Evolutionary conservation across 1,140 invertebrate species (phyloP).

Genomic region (Brachionus plicatilis): DNA sequence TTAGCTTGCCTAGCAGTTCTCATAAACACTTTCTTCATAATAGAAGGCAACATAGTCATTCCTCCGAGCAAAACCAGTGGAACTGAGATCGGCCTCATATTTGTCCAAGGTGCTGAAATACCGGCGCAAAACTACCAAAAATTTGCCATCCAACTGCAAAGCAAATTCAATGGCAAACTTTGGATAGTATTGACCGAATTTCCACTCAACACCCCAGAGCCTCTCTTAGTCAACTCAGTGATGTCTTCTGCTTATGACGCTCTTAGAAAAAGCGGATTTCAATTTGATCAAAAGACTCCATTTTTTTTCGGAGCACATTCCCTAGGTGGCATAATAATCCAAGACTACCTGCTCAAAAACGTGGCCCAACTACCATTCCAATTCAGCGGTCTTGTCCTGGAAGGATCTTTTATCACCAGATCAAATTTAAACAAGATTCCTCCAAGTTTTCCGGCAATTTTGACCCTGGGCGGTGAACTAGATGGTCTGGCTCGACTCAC

Average conservation of each 20-base stretch:
- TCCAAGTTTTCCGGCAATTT: background rate
- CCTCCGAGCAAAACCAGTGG: background rate
- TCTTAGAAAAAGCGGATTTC: background rate
- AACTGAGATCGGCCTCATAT: background rate
- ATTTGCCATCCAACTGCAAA: background rate
- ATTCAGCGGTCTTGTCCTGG: slow-evolving; percentile 10
- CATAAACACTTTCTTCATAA: background rate
- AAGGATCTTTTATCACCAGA: slow-evolving; percentile 22
- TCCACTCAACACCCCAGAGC: background rate
- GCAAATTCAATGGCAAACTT: slow-evolving; percentile 17
- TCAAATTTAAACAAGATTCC: background rate
- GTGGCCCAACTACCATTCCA: background rate
- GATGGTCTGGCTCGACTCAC: slow-evolving; percentile 39
- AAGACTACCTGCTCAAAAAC: background rate
- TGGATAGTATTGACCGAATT: slow-evolving; percentile 24
- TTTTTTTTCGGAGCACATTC: slow-evolving; percentile 32
- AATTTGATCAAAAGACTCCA: background rate
- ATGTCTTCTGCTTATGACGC: background rate
- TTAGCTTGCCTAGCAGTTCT: background rate
- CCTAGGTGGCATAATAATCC: slow-evolving; percentile 8
- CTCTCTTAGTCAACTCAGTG: background rate
- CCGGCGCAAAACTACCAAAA: background rate
- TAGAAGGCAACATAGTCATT: background rate
- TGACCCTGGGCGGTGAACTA: slow-evolving; percentile 19
- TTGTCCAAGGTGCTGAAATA: slow-evolving; percentile 16